These are phyloP conservation scores for Polydrusus pterygomalis DNA, from an alignment of 2,888 invertebrate species.

Conservation along the genomic window DNA sequence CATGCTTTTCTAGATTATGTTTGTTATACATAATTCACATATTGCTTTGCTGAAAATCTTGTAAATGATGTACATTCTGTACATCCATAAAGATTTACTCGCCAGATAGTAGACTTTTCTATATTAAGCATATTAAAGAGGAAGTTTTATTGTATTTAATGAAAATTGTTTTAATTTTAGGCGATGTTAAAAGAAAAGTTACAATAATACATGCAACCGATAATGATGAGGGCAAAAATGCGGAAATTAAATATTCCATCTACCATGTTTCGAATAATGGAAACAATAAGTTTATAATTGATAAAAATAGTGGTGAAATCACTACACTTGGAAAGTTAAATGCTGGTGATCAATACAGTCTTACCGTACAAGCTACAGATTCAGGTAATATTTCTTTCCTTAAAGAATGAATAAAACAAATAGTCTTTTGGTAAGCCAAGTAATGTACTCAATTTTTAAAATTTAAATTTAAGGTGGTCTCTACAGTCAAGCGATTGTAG, in stretches of 20 bases:
- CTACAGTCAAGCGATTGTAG: slow-evolving; percentile 89
- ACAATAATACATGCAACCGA: slow-evolving; percentile 82
- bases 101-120: no score
- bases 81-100: no score
- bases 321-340: slow-evolving; percentile 87
- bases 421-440: no score
- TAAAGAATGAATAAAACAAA: not conserved
- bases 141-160: not conserved
- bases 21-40: no score
- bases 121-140: no score
- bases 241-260: slow-evolving; percentile 87
- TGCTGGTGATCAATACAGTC: slow-evolving; percentile 92
- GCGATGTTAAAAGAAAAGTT: slow-evolving; percentile 67
- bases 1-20: no score
- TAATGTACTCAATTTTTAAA: not conserved
- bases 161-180: slow-evolving; percentile 28
- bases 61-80: no score
- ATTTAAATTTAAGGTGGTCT: slow-evolving; percentile 78
- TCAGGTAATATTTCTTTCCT: slow-evolving; percentile 35
- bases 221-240: slow-evolving; percentile 90
- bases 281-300: slow-evolving; percentile 88
- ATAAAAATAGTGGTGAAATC: slow-evolving; percentile 83
- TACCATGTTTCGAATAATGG: slow-evolving; percentile 95
- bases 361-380: slow-evolving; percentile 78
- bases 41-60: no score